phyloP scores from a whole-genome alignment of 2,888 invertebrate genomes.

The Crematogaster levior region DNA sequence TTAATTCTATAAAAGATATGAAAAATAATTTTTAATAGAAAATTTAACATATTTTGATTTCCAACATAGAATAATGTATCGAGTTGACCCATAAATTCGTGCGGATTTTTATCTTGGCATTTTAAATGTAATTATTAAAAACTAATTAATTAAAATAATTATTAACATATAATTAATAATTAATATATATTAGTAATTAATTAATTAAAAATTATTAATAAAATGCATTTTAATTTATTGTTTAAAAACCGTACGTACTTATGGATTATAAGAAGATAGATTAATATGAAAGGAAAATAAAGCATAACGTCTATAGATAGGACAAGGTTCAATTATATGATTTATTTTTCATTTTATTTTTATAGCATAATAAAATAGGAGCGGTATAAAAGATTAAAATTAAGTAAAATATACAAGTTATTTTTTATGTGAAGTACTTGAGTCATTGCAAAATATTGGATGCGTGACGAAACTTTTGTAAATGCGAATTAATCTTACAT shows the following conservation, averaged over 20 bases:
- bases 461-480: background rate
- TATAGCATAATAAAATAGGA: too few species aligned
- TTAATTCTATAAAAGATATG: background rate
- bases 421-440: background rate
- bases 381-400: background rate
- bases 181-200: too few species aligned
- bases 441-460: background rate
- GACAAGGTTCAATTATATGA: background rate
- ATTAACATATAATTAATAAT: too few species aligned
- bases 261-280: too few species aligned
- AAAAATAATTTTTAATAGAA: background rate
- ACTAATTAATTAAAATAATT: too few species aligned
- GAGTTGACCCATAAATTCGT: too few species aligned
- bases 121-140: too few species aligned
- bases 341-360: background rate
- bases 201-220: too few species aligned
- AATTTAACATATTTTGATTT: background rate
- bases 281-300: background rate
- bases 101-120: too few species aligned
- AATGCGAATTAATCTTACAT: constrained; percentile 37
- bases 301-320: background rate
- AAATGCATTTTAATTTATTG: too few species aligned
- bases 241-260: too few species aligned
- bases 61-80: background rate
- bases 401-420: background rate